Evolutionary conservation across 2,888 invertebrate species (phyloP).

Genomic region (Gonocerus acuteangulatus): DNA sequence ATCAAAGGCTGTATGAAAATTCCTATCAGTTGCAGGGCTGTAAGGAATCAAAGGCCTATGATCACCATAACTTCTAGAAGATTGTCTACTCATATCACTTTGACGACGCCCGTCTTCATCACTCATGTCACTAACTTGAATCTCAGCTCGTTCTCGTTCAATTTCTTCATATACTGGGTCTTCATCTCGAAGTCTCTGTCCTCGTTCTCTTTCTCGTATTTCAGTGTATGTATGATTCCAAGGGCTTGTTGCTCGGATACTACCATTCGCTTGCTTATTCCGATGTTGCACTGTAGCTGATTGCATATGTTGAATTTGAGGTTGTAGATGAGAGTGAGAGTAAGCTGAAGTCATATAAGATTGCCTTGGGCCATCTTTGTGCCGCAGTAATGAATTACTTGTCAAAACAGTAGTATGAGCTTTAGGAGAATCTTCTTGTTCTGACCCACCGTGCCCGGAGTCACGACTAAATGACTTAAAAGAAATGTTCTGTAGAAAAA

Average conservation of each 20-base stretch:
- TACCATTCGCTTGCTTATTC: slow-evolving; percentile 45
- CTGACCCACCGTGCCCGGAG: slow-evolving; percentile 55
- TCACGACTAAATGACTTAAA: slow-evolving; percentile 67
- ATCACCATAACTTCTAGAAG: slow-evolving; percentile 69
- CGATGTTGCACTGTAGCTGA: slow-evolving; percentile 45
- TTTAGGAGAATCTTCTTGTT: slow-evolving; percentile 57
- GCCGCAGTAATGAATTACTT: slow-evolving; percentile 31
- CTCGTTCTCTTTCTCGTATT: slow-evolving; percentile 49
- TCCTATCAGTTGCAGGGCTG: slow-evolving; percentile 51
- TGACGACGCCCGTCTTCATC: slow-evolving; percentile 69
- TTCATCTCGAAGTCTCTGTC: slow-evolving; percentile 48
- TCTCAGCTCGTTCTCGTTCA: slow-evolving; percentile 47
- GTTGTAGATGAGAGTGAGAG: slow-evolving; percentile 33
- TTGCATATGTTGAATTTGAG: slow-evolving; percentile 31
- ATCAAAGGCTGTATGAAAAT: slow-evolving; percentile 40
- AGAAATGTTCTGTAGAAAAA: slow-evolving; percentile 66
- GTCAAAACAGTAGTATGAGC: slow-evolving; percentile 33
- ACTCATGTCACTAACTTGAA: slow-evolving; percentile 68
- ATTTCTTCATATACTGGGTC: slow-evolving; percentile 78
- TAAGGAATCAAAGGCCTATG: slow-evolving; percentile 73
- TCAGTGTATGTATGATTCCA: slow-evolving; percentile 73
- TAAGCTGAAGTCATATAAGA: slow-evolving; percentile 32
- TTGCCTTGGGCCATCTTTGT: slow-evolving; percentile 31
- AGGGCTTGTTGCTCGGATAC: slow-evolving; percentile 47
- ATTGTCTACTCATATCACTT: slow-evolving; percentile 61